Evolutionary conservation across 2,888 invertebrate species (phyloP).

Genomic region (Melinopterus prodromus): DNA sequence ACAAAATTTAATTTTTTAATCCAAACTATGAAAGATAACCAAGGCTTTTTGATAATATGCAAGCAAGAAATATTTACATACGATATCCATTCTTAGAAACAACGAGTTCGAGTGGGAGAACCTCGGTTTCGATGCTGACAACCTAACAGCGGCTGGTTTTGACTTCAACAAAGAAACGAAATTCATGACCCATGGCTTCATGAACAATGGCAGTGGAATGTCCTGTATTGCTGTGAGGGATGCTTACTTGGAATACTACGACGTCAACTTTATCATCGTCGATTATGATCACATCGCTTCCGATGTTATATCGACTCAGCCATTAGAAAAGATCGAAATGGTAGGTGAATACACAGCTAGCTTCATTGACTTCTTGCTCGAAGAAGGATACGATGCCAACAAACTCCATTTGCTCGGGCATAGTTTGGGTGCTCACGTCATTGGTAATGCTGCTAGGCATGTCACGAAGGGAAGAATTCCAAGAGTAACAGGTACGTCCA

Average conservation of each 20-base stretch:
- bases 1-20: neutral
- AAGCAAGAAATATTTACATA: no score
- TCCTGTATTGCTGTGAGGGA: conserved; percentile 62
- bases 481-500: conserved; percentile 67
- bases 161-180: conserved; percentile 52
- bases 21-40: neutral
- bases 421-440: conserved; percentile 67
- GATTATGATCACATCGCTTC: conserved; percentile 50
- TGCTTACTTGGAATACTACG: conserved; percentile 58
- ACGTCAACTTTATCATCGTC: conserved; percentile 62
- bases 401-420: conserved; percentile 68
- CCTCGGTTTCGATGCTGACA: conserved; percentile 6
- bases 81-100: neutral
- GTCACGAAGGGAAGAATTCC: conserved; percentile 60
- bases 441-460: conserved; percentile 57
- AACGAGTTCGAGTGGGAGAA: neutral
- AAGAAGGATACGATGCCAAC: conserved; percentile 52
- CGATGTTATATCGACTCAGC: neutral
- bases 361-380: conserved; percentile 58
- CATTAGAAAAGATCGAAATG: conserved; percentile 9
- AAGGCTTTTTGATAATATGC: neutral
- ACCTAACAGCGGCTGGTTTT: conserved; percentile 28
- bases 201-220: conserved; percentile 58
- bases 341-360: conserved; percentile 46
- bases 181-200: conserved; percentile 66